phyloP scores from a whole-genome alignment of 2,888 invertebrate species.

The Trachelus stipa region DNA sequence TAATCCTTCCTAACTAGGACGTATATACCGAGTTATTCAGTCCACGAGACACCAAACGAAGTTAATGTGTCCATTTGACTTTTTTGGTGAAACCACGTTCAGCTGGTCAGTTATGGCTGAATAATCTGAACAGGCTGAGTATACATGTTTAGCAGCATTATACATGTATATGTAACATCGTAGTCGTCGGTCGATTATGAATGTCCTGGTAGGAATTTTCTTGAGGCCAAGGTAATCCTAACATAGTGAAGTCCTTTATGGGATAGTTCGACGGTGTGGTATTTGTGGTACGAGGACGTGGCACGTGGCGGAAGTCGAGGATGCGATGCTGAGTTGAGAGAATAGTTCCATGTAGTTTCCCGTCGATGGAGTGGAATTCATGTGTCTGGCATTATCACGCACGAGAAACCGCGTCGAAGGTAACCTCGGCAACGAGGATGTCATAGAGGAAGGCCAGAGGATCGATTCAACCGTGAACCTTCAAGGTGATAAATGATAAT shows the following conservation, averaged over 20 bases:
- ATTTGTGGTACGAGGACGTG: neutral
- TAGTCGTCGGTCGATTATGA: neutral
- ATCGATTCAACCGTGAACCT: slow-evolving; percentile 66
- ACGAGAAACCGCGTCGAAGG: neutral
- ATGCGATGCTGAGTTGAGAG: neutral
- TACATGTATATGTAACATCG: neutral
- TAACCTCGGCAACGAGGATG: neutral
- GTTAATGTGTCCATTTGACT: neutral
- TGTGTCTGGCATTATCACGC: slow-evolving; percentile 1
- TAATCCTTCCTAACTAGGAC: neutral
- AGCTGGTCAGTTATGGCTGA: neutral
- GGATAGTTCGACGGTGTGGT: neutral
- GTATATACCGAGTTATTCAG: neutral
- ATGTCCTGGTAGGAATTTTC: neutral
- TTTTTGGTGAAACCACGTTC: neutral
- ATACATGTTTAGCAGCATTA: neutral
- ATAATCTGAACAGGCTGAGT: neutral
- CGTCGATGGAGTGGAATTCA: neutral
- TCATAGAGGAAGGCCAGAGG: slow-evolving; percentile 47
- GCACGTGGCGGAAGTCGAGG: neutral
- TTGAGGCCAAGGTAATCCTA: neutral
- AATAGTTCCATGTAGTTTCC: neutral
- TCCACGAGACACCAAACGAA: neutral
- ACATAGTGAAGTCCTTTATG: neutral
- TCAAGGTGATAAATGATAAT: slow-evolving; percentile 27